phyloP scores from a whole-genome alignment of 2,113 vertebrate species.

The Arvicanthis niloticus region DNA sequence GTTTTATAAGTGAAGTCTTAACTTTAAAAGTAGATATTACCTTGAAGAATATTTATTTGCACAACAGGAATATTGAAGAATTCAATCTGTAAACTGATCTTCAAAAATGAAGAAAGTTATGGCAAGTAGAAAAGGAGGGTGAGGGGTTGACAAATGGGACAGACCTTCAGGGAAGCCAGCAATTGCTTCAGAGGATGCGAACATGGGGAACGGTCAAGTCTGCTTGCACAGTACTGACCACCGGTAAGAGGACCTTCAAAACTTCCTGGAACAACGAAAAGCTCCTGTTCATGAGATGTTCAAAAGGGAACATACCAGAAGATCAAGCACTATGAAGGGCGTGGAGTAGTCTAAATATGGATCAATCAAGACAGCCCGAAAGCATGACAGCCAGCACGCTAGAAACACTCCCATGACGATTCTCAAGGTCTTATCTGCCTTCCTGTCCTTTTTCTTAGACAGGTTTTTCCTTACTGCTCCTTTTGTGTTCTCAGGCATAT shows the following conservation, averaged over 20 bases:
- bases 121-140: neutral
- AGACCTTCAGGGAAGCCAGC: neutral
- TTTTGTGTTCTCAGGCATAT: slow-evolving; percentile 48
- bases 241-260: neutral
- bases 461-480: slow-evolving; percentile 43
- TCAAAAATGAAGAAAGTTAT: neutral
- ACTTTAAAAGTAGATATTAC: neutral
- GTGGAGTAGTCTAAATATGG: slow-evolving; percentile 80
- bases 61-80: neutral
- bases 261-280: neutral
- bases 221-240: neutral
- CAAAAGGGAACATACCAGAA: slow-evolving; percentile 64
- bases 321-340: slow-evolving; percentile 74
- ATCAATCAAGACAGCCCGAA: slow-evolving; percentile 80
- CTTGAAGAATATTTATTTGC: neutral
- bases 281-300: fast-evolving
- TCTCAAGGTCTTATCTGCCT: slow-evolving; percentile 80
- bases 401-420: slow-evolving; percentile 82
- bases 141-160: neutral
- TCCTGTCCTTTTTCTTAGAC: slow-evolving; percentile 81
- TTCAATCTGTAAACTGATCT: neutral
- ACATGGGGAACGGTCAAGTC: neutral
- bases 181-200: neutral
- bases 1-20: neutral
- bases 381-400: slow-evolving; percentile 81